These are phyloP conservation scores for Catalaphyllia jardinei DNA, from an alignment of 64 coral and sea anemone genomes.

Conservation along the genomic window DNA sequence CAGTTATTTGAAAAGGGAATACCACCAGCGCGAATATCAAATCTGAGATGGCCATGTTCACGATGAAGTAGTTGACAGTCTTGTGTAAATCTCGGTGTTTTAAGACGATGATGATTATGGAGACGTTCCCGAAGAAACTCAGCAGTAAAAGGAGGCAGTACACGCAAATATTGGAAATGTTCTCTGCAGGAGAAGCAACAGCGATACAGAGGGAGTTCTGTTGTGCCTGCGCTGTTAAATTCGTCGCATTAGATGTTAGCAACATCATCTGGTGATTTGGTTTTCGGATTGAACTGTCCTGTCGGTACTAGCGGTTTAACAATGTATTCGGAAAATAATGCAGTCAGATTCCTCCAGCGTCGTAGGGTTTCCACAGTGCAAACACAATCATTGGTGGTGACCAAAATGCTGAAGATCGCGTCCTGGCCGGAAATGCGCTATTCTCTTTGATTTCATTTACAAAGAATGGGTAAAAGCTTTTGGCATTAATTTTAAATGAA, in stretches of 20 bases:
- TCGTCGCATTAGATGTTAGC: background rate
- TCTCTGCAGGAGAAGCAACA: background rate
- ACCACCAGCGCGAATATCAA: background rate
- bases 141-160: background rate
- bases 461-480: too few relatives aligned
- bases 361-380: too few relatives aligned
- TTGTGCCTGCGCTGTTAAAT: background rate
- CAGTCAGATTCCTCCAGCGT: too few relatives aligned
- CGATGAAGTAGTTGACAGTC: constrained; percentile 3
- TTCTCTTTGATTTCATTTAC: too few relatives aligned
- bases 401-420: too few relatives aligned
- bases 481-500: too few relatives aligned
- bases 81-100: background rate
- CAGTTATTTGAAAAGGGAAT: background rate
- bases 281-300: too few relatives aligned
- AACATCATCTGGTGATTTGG: background rate
- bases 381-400: too few relatives aligned
- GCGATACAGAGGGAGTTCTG: background rate
- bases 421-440: too few relatives aligned
- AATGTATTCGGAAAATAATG: too few relatives aligned
- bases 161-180: background rate
- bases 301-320: too few relatives aligned
- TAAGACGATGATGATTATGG: background rate
- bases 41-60: constrained; percentile 1
- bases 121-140: background rate